Evolutionary conservation across 2,797 vertebrate species (phyloP), one percentile per base, ranked within the genome.

Genomic region (Apogon hyalosoma): DNA sequence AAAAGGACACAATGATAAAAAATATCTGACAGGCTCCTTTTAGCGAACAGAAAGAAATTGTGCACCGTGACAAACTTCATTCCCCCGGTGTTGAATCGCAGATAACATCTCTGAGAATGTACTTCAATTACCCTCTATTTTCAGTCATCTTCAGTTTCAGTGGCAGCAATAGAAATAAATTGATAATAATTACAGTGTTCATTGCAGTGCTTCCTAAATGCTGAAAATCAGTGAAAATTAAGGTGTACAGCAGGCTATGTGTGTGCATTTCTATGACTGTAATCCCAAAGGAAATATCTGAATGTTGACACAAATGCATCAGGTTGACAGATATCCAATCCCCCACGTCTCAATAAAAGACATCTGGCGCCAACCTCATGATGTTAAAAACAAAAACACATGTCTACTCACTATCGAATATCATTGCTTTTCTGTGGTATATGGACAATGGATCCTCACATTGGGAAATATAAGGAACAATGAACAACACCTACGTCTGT

Each of bases 381-480:
- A 73, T 54, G 48, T 76, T 65, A 78, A 61, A 72, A 50, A 55
- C 6, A 47, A 31, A 31, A 9, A 40, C 14, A 4, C 11, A 70
- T 68, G 49, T 43, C 60, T 7, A 47, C 51, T 31, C 52, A 45
- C 16, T 52, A 71, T 74, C 41, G 45, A 9, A 55, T 33, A 55
- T 72, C 46, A 28, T 72, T 80, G 64, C 75, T 57, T 69, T 56
- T 38, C 39, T 58, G 39, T 49, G 55, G 31, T 54, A 5, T 75
- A 60, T 64, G 43, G 46, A 85, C 71, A 88, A 84, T 69, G 54
- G 0, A 51, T 63, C 50, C 54, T 70, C 53, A 85, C 67, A 77
- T 58, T 49, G 38, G 14, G 39, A 74, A 15, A 69, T 28, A 78
- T 12, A 39, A 46, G 40, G 5, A 63, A 76, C 69, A 83, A 80